These are phyloP conservation scores for Thereuonema tuberculata DNA, from an alignment of 1,140 invertebrate species.

Conservation along the genomic window DNA sequence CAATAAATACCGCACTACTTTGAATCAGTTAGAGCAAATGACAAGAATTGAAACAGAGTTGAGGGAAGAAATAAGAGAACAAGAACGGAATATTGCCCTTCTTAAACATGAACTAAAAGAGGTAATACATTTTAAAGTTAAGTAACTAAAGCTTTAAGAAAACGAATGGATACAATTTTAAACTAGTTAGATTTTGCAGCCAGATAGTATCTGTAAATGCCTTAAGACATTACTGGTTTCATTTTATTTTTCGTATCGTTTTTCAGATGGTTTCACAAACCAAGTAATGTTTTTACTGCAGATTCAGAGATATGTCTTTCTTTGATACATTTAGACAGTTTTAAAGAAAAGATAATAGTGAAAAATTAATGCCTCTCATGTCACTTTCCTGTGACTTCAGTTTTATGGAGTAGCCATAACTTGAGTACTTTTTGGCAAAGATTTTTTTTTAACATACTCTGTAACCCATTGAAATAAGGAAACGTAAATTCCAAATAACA, in stretches of 20 bases:
- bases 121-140: conserved; percentile 26
- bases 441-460: background rate
- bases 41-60: conserved; percentile 54
- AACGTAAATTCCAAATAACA: too few species aligned
- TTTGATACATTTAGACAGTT: background rate
- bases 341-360: background rate
- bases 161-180: background rate
- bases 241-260: background rate
- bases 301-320: background rate
- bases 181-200: background rate
- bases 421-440: background rate
- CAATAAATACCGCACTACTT: conserved; percentile 37
- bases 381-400: background rate
- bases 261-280: background rate
- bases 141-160: background rate
- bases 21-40: conserved; percentile 56
- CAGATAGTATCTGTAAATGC: background rate
- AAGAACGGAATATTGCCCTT: conserved; percentile 70
- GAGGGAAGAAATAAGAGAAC: conserved; percentile 57
- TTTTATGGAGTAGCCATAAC: background rate
- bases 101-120: conserved; percentile 80
- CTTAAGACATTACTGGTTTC: background rate
- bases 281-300: background rate
- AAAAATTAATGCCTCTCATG: background rate
- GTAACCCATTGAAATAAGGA: background rate